Evolutionary conservation across 2,113 vertebrate genomes (phyloP).

Genomic region (Petroica traversi): DNA sequence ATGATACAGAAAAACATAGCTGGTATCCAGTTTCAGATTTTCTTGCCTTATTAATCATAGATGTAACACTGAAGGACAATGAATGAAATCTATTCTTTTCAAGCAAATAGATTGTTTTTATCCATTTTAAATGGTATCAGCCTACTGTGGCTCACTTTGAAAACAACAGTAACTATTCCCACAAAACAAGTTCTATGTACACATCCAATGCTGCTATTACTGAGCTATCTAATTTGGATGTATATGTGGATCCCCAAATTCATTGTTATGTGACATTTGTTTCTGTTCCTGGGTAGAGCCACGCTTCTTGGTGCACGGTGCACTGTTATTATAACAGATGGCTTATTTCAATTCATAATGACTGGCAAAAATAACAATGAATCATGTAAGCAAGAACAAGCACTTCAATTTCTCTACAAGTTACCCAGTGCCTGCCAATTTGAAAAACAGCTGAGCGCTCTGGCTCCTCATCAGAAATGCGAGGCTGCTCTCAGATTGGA

Average conservation of each 20-base stretch:
- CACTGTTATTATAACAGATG: conserved; percentile 28
- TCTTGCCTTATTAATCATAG: not conserved
- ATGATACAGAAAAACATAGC: not conserved
- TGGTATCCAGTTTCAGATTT: not conserved
- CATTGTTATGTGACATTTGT: conserved; percentile 15
- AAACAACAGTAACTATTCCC: conserved; percentile 10
- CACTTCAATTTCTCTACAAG: conserved; percentile 22
- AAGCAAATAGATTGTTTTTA: not conserved
- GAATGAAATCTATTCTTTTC: not conserved
- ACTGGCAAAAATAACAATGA: conserved; percentile 31
- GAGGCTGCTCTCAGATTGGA: not conserved
- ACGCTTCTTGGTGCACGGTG: not conserved
- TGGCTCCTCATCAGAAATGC: not conserved
- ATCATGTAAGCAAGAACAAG: conserved; percentile 33
- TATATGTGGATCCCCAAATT: not conserved
- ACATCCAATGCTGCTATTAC: not conserved
- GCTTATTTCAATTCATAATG: conserved; percentile 44
- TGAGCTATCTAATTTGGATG: not conserved
- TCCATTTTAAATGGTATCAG: not conserved
- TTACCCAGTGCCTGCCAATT: not conserved
- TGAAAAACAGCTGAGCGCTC: not conserved
- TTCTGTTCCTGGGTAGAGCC: not conserved
- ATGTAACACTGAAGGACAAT: not conserved
- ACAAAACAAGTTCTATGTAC: not conserved
- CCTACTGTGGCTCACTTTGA: not conserved